Conservation (phyloP, 2,797 vertebrate species). For the Discoglossus pictus region DNA sequence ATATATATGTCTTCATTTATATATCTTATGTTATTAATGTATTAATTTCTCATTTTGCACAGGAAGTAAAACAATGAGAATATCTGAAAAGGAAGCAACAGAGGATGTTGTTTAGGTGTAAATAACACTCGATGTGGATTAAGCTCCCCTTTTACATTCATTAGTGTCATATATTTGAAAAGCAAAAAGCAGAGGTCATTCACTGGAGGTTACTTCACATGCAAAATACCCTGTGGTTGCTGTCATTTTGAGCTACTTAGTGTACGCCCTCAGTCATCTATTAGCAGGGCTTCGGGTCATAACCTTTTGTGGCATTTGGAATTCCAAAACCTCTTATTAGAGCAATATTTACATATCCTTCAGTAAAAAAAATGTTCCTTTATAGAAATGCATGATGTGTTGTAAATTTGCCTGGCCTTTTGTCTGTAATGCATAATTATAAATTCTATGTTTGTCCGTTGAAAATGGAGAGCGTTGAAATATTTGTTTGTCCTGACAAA, state of each 20-base stretch:
- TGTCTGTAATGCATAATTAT: constrained; percentile 75
- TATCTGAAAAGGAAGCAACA: constrained; percentile 42
- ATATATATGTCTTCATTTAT: neutral
- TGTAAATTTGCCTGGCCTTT: constrained; percentile 91
- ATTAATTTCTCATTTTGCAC: neutral
- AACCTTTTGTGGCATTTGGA: constrained; percentile 89
- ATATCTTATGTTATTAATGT: too few relatives aligned
- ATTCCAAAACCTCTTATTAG: constrained; percentile 93
- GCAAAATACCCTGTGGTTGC: constrained; percentile 85
- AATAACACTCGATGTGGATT: constrained; percentile 83
- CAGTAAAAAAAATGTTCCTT: constrained; percentile 76
- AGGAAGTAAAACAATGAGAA: constrained; percentile 21
- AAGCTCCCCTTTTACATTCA: constrained; percentile 83
- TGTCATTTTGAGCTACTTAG: constrained; percentile 78
- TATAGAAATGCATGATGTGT: constrained; percentile 80
- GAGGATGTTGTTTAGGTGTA: constrained; percentile 74
- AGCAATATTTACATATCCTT: constrained; percentile 90
- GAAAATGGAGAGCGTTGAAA: constrained; percentile 73
- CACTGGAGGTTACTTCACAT: constrained; percentile 89
- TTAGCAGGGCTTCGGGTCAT: constrained; percentile 87
- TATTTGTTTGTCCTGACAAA: constrained; percentile 65
- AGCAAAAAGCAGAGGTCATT: constrained; percentile 88
- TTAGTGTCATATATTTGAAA: constrained; percentile 86
- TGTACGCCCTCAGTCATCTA: constrained; percentile 74
- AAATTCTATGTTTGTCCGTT: constrained; percentile 66